Evolutionary conservation across 2,113 vertebrate species (phyloP).

Genomic region (Cottus gobio): DNA sequence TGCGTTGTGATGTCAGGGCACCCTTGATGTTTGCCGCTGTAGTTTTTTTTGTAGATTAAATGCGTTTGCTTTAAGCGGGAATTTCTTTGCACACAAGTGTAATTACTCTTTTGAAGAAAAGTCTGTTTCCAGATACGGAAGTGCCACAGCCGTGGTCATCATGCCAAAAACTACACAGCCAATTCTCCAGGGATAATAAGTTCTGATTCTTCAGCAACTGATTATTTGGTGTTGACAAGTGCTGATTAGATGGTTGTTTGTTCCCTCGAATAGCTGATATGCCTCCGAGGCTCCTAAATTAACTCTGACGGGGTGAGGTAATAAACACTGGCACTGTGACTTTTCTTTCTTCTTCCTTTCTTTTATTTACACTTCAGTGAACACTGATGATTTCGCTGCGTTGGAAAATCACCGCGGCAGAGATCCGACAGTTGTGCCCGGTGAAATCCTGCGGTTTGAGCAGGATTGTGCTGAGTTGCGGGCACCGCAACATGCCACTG

Average conservation of each 20-base stretch:
- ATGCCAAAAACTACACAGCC: neutral
- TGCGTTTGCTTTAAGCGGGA: slow-evolving; percentile 4
- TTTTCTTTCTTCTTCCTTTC: neutral
- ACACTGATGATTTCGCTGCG: slow-evolving; percentile 15
- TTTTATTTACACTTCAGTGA: neutral
- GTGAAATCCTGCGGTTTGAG: slow-evolving; percentile 31
- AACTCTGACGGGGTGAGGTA: slow-evolving; percentile 20
- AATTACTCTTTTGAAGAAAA: neutral
- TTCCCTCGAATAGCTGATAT: slow-evolving; percentile 14
- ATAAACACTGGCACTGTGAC: neutral
- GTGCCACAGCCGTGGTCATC: slow-evolving; percentile 9
- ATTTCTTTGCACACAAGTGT: slow-evolving; percentile 1
- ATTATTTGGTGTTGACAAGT: slow-evolving; percentile 29
- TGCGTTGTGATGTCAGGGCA: slow-evolving; percentile 4
- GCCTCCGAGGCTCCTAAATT: neutral
- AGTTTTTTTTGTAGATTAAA: neutral
- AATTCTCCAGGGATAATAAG: neutral
- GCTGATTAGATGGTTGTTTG: slow-evolving; percentile 39
- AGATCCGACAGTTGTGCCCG: neutral
- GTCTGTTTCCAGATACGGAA: neutral
- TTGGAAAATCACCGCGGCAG: neutral
- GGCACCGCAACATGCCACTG: slow-evolving; percentile 6
- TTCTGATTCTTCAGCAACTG: slow-evolving; percentile 1
- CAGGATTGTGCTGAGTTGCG: slow-evolving; percentile 4
- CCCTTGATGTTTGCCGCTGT: slow-evolving; percentile 14